phyloP scores from a whole-genome alignment of 1,140 invertebrate species.

The Meloidogyne floridensis region DNA sequence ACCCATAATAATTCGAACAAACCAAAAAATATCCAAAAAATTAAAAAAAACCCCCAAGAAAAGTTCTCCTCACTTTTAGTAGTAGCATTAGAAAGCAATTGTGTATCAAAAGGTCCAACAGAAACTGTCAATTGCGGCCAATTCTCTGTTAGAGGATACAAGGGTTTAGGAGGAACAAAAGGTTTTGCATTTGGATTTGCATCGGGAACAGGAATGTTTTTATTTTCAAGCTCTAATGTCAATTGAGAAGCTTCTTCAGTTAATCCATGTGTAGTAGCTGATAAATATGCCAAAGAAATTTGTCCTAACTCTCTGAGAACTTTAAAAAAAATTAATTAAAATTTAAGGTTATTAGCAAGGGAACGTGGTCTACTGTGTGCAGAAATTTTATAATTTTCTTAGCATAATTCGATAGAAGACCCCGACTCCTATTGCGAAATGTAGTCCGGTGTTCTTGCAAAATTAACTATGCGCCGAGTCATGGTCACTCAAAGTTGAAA shows the following conservation, averaged over 20 bases:
- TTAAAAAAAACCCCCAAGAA: conserved; percentile 10
- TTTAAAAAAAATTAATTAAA: conserved; percentile 56
- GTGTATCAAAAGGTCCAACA: conserved; percentile 58
- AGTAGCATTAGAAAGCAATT: conserved; percentile 48
- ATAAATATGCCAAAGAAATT: conserved; percentile 83
- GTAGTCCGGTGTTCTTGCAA: too few species aligned
- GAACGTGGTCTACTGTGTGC: too few species aligned
- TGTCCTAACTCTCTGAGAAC: conserved; percentile 71
- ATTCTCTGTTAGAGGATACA: conserved; percentile 83
- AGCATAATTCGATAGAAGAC: too few species aligned
- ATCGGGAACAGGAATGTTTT: conserved; percentile 74
- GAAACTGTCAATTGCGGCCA: conserved; percentile 85
- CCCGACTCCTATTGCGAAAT: too few species aligned
- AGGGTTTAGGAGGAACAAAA: conserved; percentile 82
- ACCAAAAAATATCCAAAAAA: neutral
- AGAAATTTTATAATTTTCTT: too few species aligned
- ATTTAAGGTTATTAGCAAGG: conserved; percentile 1
- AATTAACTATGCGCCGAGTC: too few species aligned
- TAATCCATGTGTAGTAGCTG: conserved; percentile 89
- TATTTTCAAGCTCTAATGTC: conserved; percentile 72
- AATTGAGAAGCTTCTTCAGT: conserved; percentile 79
- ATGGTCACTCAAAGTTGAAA: too few species aligned
- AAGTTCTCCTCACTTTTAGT: neutral
- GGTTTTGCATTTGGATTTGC: conserved; percentile 78
- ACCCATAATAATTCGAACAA: neutral